Base-by-base conservation (phyloP, 2,797 vertebrate species). In the Diceros bicornis region DNA sequence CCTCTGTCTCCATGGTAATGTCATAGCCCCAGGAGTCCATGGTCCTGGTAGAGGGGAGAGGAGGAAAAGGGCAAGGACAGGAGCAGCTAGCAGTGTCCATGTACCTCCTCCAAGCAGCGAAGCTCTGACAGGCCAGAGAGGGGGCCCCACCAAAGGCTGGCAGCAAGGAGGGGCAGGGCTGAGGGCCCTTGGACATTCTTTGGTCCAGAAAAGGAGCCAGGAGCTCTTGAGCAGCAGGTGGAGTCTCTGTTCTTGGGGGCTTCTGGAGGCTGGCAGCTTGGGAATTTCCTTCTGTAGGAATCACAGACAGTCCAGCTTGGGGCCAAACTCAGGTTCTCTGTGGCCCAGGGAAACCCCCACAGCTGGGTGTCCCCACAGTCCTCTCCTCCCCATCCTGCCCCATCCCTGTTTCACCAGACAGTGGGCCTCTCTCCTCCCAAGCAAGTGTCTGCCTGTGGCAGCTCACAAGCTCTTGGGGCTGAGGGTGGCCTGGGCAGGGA, bases 1-100 rank as follows among this genome's bases (percentile, higher is more conserved):
- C 29, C 37, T 66, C 50, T 83, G 92, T 96, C 84, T 92, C 92
- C 92, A 92, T 86, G 89, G 96, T 44, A 95, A 95, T 68, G 74
- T 88, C 91, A 74, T 27, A 64, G 71, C 77, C 72, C 57, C 77
- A 50, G 68, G 27, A 95, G 44, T 47, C 47, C 41, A 2, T 14
- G 34, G 50, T 91, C 62, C 81, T 89, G 66, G 23, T 25, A 11
- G 8, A n/a, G 34, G 71, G 41, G 64, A 82, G 64, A 75, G n/a
- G 72, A 93, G 71, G 88, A 62, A 91, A 97, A 89, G 82, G 81
- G 66, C 81, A 97, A 72, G 64, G 72, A 13, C 32, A 66, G 89
- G 83, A 61, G 16, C 29, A 6, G 55, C 69, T 25, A 10, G 7
- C 47, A 21, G 68, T 29, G 25, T 41, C 57, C 47, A 27, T 0